Evolutionary conservation across 2,113 vertebrate species (phyloP).

Genomic region (Cyrtonyx montezumae): DNA sequence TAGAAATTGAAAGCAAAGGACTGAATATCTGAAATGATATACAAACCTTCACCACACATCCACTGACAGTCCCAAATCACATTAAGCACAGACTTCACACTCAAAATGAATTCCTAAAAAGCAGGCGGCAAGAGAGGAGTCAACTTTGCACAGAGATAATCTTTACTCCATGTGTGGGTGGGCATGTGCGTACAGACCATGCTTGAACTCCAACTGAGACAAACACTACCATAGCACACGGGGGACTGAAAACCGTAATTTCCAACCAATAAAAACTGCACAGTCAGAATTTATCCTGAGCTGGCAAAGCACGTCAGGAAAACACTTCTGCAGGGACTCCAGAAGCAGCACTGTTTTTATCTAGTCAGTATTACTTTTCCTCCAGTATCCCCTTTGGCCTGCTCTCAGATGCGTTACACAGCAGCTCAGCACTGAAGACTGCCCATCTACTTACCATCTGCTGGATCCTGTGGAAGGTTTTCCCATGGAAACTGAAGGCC

Average conservation of each 20-base stretch:
- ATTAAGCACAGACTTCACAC: not conserved
- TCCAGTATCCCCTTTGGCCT: not conserved
- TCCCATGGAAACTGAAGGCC: conserved; percentile 96
- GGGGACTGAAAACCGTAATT: conserved; percentile 9
- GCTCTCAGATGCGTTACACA: not conserved
- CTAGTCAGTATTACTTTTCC: not conserved
- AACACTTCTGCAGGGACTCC: not conserved
- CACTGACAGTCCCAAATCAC: not conserved
- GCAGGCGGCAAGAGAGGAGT: not conserved
- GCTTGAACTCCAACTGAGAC: conserved; percentile 32
- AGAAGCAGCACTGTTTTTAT: not conserved
- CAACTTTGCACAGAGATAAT: not conserved
- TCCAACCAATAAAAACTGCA: not conserved
- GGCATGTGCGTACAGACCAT: not conserved
- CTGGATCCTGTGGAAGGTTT: conserved; percentile 96
- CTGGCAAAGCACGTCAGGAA: not conserved
- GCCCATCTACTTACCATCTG: conserved; percentile 89
- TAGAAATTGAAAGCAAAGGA: not conserved
- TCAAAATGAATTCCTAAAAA: conserved; percentile 36
- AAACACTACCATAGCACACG: not conserved
- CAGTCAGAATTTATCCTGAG: not conserved
- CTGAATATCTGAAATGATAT: not conserved
- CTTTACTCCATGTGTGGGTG: not conserved
- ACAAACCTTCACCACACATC: not conserved
- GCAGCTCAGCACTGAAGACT: not conserved